These are phyloP conservation scores for Leptinotarsa juncta DNA, from an alignment of 2,888 invertebrate species.

Conservation along the genomic window DNA sequence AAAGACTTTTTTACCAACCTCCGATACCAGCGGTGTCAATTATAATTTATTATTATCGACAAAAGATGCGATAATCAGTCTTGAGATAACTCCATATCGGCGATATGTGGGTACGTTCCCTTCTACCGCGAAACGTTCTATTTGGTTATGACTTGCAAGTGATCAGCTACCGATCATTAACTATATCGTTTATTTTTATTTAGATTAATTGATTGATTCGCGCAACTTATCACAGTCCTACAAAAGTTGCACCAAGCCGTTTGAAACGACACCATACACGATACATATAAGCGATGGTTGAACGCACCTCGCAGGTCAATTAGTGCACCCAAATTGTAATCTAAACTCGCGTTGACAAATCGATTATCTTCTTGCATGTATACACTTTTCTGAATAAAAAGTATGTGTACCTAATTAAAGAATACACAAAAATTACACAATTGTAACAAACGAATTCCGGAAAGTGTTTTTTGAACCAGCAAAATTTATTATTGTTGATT, in stretches of 20 bases:
- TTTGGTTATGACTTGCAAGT: slow-evolving; percentile 5
- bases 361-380: slow-evolving; percentile 66
- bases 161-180: neutral
- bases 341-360: slow-evolving; percentile 69
- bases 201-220: slow-evolving; percentile 4
- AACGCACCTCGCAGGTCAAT: slow-evolving; percentile 68
- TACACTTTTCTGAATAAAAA: slow-evolving; percentile 53
- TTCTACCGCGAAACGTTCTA: slow-evolving; percentile 17
- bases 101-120: slow-evolving; percentile 31
- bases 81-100: slow-evolving; percentile 40
- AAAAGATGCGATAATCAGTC: slow-evolving; percentile 56
- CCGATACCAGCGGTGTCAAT: slow-evolving; percentile 35
- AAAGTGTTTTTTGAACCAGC: neutral
- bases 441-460: slow-evolving; percentile 1
- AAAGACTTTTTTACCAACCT: slow-evolving; percentile 24
- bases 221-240: slow-evolving; percentile 11
- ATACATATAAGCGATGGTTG: slow-evolving; percentile 57
- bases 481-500: slow-evolving; percentile 32
- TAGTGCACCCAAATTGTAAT: slow-evolving; percentile 69
- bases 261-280: slow-evolving; percentile 64
- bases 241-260: slow-evolving; percentile 48
- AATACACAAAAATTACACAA: slow-evolving; percentile 26
- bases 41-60: slow-evolving; percentile 46
- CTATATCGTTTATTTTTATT: slow-evolving; percentile 1
- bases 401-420: slow-evolving; percentile 30